Percentiles rank a stretch among this genome's conserved stretches.
Conservation (phyloP, 2,113 vertebrate genomes). For the Cyprinodon variegatus region DNA sequence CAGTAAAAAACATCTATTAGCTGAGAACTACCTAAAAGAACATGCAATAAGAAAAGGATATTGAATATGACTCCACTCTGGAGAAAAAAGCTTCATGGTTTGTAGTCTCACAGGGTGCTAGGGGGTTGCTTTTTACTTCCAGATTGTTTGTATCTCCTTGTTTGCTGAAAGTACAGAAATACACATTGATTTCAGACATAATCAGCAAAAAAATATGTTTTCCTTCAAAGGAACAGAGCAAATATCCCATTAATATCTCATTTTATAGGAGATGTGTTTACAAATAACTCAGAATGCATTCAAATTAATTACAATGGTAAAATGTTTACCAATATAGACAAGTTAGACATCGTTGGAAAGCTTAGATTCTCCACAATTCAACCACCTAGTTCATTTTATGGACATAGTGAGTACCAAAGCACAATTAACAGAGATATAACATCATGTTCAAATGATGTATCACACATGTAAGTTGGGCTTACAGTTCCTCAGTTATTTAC, state of each 20-base stretch:
- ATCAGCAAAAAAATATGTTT: background rate
- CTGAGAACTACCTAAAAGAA: background rate
- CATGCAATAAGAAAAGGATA: slow-evolving; percentile 85
- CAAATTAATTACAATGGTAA: too few relatives aligned
- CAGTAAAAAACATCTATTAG: background rate
- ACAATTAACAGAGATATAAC: too few relatives aligned
- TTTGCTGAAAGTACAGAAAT: slow-evolving; percentile 54
- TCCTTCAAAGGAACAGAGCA: background rate
- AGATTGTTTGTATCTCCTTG: slow-evolving; percentile 46
- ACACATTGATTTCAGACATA: background rate
- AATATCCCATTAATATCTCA: background rate
- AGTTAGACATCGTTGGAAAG: too few relatives aligned
- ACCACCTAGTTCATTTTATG: too few relatives aligned
- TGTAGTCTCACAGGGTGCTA: slow-evolving; percentile 81
- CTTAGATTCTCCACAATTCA: too few relatives aligned
- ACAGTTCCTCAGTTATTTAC: too few relatives aligned
- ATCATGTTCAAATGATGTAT: too few relatives aligned
- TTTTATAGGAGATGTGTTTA: too few relatives aligned
- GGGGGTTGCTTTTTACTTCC: slow-evolving; percentile 57
- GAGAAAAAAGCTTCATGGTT: slow-evolving; percentile 92
- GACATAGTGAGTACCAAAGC: too few relatives aligned
- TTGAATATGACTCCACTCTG: slow-evolving; percentile 92
- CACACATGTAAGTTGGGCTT: too few relatives aligned
- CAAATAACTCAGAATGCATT: too few relatives aligned
- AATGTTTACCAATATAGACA: too few relatives aligned